These are phyloP conservation scores for Willowsia nigromaculata DNA, from an alignment of 2,888 invertebrate species.

Conservation along the genomic window DNA sequence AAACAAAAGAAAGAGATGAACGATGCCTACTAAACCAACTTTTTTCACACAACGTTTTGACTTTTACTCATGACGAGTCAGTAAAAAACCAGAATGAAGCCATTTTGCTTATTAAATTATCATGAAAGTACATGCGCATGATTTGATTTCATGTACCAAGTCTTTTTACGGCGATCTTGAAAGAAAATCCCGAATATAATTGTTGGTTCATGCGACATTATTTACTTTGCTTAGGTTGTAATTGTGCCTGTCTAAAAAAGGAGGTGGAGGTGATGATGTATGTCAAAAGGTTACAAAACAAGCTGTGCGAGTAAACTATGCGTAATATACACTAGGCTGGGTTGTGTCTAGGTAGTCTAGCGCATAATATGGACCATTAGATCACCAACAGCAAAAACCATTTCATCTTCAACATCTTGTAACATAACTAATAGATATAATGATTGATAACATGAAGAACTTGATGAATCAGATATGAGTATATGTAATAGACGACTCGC, in stretches of 20 bases:
- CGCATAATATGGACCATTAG: neutral
- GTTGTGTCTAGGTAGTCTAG: neutral
- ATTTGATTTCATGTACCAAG: neutral
- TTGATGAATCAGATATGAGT: too few species aligned
- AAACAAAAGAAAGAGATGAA: neutral
- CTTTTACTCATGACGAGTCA: neutral
- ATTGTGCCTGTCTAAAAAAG: conserved; percentile 23
- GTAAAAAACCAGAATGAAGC: neutral
- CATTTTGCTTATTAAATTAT: neutral
- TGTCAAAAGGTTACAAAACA: conserved; percentile 71
- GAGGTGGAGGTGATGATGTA: conserved; percentile 55
- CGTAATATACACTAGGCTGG: too few species aligned
- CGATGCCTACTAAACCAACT: too few species aligned
- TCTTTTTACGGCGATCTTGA: neutral
- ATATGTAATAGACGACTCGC: too few species aligned
- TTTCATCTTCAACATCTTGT: neutral
- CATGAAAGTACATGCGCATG: neutral
- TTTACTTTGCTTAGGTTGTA: neutral
- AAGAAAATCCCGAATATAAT: neutral
- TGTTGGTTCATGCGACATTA: neutral
- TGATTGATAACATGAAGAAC: conserved; percentile 31
- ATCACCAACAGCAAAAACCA: neutral
- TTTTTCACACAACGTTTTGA: too few species aligned
- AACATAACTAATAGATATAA: neutral
- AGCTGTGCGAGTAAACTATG: too few species aligned